Conservation (phyloP, 2,888 invertebrate species). For the Clepsis dumicolana region DNA sequence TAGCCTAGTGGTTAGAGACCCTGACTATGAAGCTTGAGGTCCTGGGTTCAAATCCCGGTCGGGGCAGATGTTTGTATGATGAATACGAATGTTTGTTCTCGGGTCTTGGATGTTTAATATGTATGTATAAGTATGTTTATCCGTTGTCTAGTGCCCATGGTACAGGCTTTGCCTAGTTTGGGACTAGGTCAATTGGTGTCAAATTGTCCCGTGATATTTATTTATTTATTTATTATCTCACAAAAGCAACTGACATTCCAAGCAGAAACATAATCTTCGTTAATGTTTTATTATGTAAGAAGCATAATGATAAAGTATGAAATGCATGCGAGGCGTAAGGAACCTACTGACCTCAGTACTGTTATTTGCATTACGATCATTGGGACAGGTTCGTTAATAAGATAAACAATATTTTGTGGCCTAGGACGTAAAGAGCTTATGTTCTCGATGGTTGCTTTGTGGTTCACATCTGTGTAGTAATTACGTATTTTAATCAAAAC, state of each 20-base stretch:
- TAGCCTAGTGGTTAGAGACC: too few species aligned
- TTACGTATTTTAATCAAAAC: slow-evolving; percentile 2
- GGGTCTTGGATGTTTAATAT: too few species aligned
- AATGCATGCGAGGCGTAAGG: slow-evolving; percentile 44
- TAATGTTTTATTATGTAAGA: slow-evolving; percentile 55
- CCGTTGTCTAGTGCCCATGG: too few species aligned
- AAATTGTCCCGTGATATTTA: too few species aligned
- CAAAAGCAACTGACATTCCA: slow-evolving; percentile 46
- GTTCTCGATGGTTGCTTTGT: slow-evolving; percentile 5
- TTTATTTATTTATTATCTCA: slow-evolving; percentile 41
- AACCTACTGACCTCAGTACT: slow-evolving; percentile 57
- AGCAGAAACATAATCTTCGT: slow-evolving; percentile 52
- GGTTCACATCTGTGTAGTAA: neutral
- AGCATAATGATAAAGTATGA: slow-evolving; percentile 52
- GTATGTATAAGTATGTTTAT: too few species aligned
- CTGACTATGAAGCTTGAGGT: too few species aligned
- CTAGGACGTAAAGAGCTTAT: slow-evolving; percentile 19
- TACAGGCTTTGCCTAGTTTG: too few species aligned
- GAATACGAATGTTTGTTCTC: too few species aligned
- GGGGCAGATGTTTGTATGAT: too few species aligned
- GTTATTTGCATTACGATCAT: slow-evolving; percentile 53
- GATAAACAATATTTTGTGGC: slow-evolving; percentile 49
- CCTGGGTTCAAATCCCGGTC: too few species aligned
- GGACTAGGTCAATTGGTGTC: too few species aligned
- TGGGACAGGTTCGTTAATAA: slow-evolving; percentile 54